Conservation (phyloP, 53 echinoderm and acorn worm genomes). For the Luidia sarsii region DNA sequence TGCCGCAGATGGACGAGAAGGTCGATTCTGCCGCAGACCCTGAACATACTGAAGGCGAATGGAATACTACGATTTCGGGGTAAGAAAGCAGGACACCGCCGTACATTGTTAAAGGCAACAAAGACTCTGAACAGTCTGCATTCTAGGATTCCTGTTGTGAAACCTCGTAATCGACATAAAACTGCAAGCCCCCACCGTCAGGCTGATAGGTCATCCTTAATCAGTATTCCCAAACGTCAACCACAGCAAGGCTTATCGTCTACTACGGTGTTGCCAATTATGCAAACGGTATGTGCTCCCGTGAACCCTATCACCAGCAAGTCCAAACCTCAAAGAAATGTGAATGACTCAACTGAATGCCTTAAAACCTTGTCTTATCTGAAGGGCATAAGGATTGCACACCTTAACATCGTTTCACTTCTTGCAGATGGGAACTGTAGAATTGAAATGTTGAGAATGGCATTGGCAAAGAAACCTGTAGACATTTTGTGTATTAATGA, state of each 20-base stretch:
- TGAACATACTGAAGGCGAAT: not conserved
- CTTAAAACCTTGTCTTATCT: no score
- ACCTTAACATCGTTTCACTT: no score
- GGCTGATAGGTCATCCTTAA: not conserved
- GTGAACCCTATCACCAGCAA: not conserved
- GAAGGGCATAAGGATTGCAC: no score
- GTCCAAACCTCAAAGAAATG: slow-evolving; percentile 3
- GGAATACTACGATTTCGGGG: no score
- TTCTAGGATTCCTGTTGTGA: slow-evolving; percentile 3
- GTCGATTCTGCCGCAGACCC: not conserved
- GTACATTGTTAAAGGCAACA: not conserved
- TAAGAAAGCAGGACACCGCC: slow-evolving; percentile 10
- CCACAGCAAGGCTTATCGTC: slow-evolving; percentile 13
- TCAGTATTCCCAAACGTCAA: no score
- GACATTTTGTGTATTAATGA: slow-evolving; percentile 26
- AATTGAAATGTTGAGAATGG: slow-evolving; percentile 31
- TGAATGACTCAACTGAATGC: slow-evolving; percentile 17
- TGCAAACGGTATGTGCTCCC: no score
- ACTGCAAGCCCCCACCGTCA: slow-evolving; percentile 2
- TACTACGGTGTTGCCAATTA: not conserved
- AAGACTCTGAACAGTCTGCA: not conserved
- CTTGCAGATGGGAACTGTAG: no score
- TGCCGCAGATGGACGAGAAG: not conserved
- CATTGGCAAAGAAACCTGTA: slow-evolving; percentile 16
- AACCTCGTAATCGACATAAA: not conserved